Percentiles rank a stretch among this genome's conserved stretches.
Conservation (phyloP, 2,113 vertebrate species). For the Diadophis punctatus region DNA sequence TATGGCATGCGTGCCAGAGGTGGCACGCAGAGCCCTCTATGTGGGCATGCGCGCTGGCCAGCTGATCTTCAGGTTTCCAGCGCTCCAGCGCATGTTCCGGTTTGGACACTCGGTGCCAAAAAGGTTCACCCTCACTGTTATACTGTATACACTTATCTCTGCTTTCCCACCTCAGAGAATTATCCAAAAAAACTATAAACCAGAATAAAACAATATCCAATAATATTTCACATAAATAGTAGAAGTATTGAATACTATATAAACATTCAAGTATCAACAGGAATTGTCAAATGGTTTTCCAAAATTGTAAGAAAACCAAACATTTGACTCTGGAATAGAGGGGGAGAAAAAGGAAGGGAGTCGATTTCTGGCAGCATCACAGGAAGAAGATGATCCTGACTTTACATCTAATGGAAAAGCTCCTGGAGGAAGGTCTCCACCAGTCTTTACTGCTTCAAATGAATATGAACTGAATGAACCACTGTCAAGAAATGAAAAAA, state of each 20-base stretch:
- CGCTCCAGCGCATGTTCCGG: too few relatives aligned
- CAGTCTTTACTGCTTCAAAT: background rate
- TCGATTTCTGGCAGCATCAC: background rate
- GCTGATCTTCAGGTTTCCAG: too few relatives aligned
- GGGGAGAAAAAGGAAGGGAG: background rate
- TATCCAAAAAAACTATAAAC: background rate
- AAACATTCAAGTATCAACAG: background rate
- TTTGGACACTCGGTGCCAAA: too few relatives aligned
- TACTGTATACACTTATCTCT: background rate
- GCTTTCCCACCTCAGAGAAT: background rate
- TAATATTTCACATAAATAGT: background rate
- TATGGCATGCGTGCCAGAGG: too few relatives aligned
- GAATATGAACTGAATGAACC: background rate
- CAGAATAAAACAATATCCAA: background rate
- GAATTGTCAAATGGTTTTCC: background rate
- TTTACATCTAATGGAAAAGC: background rate
- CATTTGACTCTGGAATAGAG: background rate
- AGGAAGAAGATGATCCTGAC: background rate
- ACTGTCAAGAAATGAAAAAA: background rate
- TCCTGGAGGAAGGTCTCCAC: background rate
- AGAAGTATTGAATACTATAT: background rate
- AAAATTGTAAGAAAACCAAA: background rate
- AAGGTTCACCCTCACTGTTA: background rate
- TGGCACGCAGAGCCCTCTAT: too few relatives aligned
- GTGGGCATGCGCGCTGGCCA: too few relatives aligned